A percentile compares a stretch with the other conserved stretches of the same genome.
Evolutionary conservation across 2,888 invertebrate genomes (phyloP).

Genomic region (Conus canariensis): DNA sequence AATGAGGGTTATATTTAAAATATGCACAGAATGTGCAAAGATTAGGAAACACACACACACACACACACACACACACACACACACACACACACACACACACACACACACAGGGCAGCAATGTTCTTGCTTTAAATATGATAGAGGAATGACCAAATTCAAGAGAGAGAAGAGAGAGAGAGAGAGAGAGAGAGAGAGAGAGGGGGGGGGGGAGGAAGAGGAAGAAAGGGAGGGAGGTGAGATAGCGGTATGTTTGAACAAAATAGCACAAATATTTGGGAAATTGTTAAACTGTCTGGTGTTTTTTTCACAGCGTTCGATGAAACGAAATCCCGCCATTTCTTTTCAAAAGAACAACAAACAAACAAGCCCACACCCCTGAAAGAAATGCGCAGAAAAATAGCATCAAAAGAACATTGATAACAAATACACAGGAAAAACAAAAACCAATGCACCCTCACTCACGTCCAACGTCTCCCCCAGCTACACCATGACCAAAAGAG

Average conservation of each 20-base stretch:
- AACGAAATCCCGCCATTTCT: too few relatives aligned
- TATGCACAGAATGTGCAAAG: too few relatives aligned
- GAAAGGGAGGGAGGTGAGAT: background rate
- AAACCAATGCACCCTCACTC: background rate
- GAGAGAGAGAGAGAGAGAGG: constrained; percentile 10
- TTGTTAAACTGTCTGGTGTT: too few relatives aligned
- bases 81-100: background rate
- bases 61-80: background rate
- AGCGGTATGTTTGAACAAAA: background rate
- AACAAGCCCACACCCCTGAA: too few relatives aligned
- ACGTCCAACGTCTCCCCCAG: too few relatives aligned
- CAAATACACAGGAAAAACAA: background rate
- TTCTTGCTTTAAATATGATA: background rate
- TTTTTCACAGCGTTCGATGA: too few relatives aligned
- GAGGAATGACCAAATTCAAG: background rate
- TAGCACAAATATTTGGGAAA: too few relatives aligned
- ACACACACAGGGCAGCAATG: background rate
- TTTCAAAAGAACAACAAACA: too few relatives aligned
- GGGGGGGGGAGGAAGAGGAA: background rate
- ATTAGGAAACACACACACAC: too few relatives aligned
- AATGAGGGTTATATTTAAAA: too few relatives aligned
- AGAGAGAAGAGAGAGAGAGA: background rate
- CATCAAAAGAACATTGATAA: background rate
- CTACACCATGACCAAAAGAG: background rate
- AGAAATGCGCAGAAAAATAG: background rate